A percentile compares a stretch with the other conserved stretches of the same genome.
Evolutionary conservation across 2,888 invertebrate genomes (phyloP).

Genomic region (Pyrrhosoma nymphula): DNA sequence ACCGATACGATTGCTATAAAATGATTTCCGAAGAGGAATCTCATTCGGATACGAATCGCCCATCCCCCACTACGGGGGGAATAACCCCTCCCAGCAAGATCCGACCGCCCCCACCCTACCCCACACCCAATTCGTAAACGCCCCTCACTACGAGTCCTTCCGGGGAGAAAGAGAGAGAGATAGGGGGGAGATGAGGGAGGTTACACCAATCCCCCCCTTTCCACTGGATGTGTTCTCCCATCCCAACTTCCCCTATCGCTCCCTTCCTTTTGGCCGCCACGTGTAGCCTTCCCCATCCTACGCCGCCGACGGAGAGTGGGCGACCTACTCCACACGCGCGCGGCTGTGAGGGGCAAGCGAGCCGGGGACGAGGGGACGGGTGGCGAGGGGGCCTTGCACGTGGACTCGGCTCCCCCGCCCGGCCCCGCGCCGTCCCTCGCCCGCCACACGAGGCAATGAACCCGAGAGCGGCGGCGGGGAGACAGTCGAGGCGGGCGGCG

Average conservation of each 20-base stretch:
- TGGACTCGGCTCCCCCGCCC: conserved; percentile 22
- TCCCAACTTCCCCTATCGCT: conserved; percentile 14
- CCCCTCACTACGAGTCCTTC: not conserved
- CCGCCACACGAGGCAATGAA: conserved; percentile 33
- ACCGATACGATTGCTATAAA: too few species aligned
- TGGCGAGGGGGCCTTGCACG: conserved; percentile 24
- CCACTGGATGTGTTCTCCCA: not conserved
- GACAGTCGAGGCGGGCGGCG: not conserved
- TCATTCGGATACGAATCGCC: too few species aligned
- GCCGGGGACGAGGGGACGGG: not conserved
- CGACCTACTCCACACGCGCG: conserved; percentile 41
- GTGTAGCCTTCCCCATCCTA: conserved; percentile 35
- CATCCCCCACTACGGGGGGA: not conserved
- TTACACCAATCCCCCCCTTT: not conserved
- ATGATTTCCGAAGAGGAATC: too few species aligned
- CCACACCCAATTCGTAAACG: not conserved
- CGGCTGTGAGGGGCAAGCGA: not conserved
- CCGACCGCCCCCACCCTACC: conserved; percentile 11
- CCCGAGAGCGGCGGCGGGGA: not conserved
- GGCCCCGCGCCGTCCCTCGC: not conserved
- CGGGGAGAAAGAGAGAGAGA: not conserved
- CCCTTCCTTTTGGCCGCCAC: conserved; percentile 24
- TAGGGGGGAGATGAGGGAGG: not conserved
- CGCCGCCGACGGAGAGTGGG: not conserved
- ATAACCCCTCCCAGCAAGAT: not conserved